These are phyloP conservation scores for Cistogaster globosa DNA, from an alignment of 2,888 invertebrate species.

Conservation along the genomic window DNA sequence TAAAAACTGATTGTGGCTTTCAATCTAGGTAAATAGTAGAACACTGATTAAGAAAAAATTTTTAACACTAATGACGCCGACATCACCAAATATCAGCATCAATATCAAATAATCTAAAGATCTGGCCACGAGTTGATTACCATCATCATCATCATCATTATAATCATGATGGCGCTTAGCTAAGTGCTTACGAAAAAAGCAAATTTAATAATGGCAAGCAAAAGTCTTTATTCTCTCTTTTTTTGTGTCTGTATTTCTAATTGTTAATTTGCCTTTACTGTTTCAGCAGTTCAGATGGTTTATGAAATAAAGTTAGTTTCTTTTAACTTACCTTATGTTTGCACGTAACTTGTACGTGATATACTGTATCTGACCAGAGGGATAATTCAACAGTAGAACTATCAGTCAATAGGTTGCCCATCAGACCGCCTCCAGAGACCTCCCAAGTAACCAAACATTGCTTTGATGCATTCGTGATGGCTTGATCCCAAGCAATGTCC, in stretches of 20 bases:
- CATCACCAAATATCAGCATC: constrained; percentile 37
- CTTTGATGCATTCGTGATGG: constrained; percentile 78
- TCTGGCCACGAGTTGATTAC: constrained; percentile 46
- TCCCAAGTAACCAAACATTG: constrained; percentile 93
- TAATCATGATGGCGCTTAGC: constrained; percentile 53
- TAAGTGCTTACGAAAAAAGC: constrained; percentile 27
- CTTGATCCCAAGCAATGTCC: constrained; percentile 79
- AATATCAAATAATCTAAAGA: constrained; percentile 35
- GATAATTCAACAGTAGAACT: constrained; percentile 90
- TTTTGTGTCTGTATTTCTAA: no score
- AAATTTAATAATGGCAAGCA: background rate
- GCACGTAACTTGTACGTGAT: constrained; percentile 89
- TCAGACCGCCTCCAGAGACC: constrained; percentile 91
- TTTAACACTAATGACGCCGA: constrained; percentile 57
- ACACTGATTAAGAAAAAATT: constrained; percentile 37
- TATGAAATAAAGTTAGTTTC: constrained; percentile 2
- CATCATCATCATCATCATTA: constrained; percentile 31
- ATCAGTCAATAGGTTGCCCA: constrained; percentile 92
- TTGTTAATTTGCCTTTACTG: constrained; percentile 11
- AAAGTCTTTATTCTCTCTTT: background rate
- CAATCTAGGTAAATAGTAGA: background rate
- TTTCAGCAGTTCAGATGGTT: background rate
- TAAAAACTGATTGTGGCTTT: constrained; percentile 24
- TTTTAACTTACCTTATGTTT: constrained; percentile 79
- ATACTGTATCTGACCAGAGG: constrained; percentile 91